phyloP scores from a whole-genome alignment of 2,797 vertebrate species.

The Loris lydekkerianus region DNA sequence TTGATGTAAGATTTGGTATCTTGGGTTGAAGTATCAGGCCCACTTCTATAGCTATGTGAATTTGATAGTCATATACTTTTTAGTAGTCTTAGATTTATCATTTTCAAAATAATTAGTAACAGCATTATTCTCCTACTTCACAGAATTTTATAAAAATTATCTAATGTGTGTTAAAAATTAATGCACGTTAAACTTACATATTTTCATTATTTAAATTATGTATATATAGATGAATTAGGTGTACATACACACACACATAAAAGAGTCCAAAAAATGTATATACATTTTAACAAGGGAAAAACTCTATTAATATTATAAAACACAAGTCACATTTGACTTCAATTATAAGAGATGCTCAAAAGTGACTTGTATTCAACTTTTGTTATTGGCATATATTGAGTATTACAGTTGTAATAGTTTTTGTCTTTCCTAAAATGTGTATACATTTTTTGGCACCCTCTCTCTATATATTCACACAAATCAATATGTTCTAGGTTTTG shows the following conservation, averaged over 20 bases:
- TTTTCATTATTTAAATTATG: neutral
- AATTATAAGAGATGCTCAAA: too few relatives aligned
- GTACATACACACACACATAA: neutral
- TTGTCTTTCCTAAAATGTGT: too few relatives aligned
- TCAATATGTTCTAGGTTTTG: neutral
- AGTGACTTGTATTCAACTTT: too few relatives aligned
- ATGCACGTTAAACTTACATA: neutral
- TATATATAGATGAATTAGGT: neutral
- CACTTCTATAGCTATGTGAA: neutral
- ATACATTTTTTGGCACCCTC: neutral
- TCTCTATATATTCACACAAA: neutral
- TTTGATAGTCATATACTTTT: neutral
- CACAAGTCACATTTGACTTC: too few relatives aligned
- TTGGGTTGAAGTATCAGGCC: neutral
- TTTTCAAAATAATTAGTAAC: neutral
- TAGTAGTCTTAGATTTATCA: neutral
- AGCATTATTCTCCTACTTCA: neutral
- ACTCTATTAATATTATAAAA: too few relatives aligned
- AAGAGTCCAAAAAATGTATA: too few relatives aligned
- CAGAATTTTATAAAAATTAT: neutral
- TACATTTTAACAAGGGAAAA: too few relatives aligned
- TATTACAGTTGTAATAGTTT: too few relatives aligned
- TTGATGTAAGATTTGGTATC: neutral
- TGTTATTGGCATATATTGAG: too few relatives aligned
- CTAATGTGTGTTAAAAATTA: neutral